Evolutionary conservation across 2,888 invertebrate genomes (phyloP).

Genomic region (Amphipoea oculea): DNA sequence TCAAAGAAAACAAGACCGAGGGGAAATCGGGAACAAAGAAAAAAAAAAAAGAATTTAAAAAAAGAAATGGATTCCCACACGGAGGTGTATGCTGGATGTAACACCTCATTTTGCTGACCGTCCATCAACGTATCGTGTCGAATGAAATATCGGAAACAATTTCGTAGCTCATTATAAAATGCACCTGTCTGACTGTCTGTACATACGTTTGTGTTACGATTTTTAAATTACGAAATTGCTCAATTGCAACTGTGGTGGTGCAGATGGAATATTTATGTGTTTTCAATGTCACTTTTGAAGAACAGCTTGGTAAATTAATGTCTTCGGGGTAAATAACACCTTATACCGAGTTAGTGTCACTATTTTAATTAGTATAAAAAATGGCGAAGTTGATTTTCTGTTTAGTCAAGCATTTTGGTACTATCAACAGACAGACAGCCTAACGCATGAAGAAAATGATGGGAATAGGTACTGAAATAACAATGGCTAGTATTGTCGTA

Average conservation of each 20-base stretch:
- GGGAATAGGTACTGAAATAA: too few species aligned
- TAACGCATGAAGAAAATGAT: neutral
- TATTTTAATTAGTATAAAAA: constrained; percentile 18
- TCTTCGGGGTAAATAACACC: constrained; percentile 8
- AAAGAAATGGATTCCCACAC: constrained; percentile 50
- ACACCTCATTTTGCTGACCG: constrained; percentile 67
- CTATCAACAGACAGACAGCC: too few species aligned
- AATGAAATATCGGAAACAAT: constrained; percentile 61
- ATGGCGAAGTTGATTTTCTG: neutral
- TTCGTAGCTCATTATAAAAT: constrained; percentile 60
- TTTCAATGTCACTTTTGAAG: constrained; percentile 31
- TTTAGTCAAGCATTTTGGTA: neutral
- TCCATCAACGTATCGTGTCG: constrained; percentile 62
- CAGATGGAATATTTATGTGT: constrained; percentile 44
- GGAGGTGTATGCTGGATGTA: constrained; percentile 58
- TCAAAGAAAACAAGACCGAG: constrained; percentile 44
- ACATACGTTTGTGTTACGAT: constrained; percentile 50
- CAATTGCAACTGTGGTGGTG: constrained; percentile 43
- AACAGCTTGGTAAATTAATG: constrained; percentile 39
- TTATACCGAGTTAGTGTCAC: constrained; percentile 12
- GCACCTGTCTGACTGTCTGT: constrained; percentile 53
- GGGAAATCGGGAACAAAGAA: constrained; percentile 31
- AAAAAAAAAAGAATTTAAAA: constrained; percentile 13
- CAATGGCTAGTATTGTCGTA: too few species aligned
- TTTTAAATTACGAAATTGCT: constrained; percentile 63